phyloP scores from a whole-genome alignment of 2,888 invertebrate genomes.

The Myopa tessellatipennis region DNA sequence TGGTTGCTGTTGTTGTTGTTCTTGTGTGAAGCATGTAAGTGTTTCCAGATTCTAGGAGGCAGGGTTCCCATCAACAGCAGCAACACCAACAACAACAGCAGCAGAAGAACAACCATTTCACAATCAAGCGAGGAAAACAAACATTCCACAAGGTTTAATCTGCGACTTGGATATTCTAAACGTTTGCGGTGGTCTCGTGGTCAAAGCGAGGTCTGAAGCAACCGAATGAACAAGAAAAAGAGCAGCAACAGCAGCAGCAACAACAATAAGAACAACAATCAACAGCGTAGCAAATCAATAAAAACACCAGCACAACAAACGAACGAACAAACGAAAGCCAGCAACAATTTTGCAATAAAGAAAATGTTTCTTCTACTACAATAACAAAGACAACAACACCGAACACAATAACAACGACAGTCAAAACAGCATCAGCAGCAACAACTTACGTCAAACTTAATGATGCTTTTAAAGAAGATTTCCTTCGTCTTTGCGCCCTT shows the following conservation, averaged over 20 bases:
- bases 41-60: not conserved
- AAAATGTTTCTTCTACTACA: slow-evolving; percentile 30
- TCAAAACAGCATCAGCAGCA: slow-evolving; percentile 26
- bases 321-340: not conserved
- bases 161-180: slow-evolving; percentile 25
- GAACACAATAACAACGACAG: slow-evolving; percentile 36
- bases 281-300: not conserved
- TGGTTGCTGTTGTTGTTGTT: not conserved
- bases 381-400: slow-evolving; percentile 16
- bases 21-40: slow-evolving; percentile 20
- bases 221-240: slow-evolving; percentile 17
- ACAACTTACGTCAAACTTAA: slow-evolving; percentile 47
- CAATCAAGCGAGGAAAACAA: slow-evolving; percentile 23
- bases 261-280: not conserved
- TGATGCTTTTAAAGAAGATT: slow-evolving; percentile 45
- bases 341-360: slow-evolving; percentile 30
- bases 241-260: slow-evolving; percentile 16
- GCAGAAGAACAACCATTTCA: not conserved
- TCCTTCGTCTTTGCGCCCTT: not conserved
- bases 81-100: slow-evolving; percentile 4
- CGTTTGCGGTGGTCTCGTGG: slow-evolving; percentile 42
- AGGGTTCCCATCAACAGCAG: slow-evolving; percentile 2
- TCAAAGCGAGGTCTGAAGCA: slow-evolving; percentile 27
- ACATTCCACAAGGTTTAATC: slow-evolving; percentile 17
- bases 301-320: not conserved